Evolutionary conservation across 2,797 vertebrate genomes (phyloP), one percentile per base, ranked within the genome.

Genomic region (Parauchenoglanis ngamensis): DNA sequence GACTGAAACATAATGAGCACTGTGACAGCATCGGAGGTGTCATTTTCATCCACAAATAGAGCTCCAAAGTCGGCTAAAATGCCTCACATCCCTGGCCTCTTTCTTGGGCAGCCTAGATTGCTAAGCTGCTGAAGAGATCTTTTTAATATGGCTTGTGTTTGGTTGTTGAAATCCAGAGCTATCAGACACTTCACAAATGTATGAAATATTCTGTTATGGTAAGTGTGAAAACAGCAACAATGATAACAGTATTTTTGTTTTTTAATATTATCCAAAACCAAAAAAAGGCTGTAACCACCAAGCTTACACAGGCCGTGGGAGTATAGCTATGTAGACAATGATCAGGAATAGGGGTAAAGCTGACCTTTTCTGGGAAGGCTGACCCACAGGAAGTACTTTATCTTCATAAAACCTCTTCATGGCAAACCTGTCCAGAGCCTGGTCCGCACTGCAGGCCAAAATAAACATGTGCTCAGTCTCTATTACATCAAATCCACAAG

Each of bases 381-480:
- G 98, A 13, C 97, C 97, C 67, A 99, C 97, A 19, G 98, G 98
- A 92, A 98, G 96, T 68, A 99, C 97, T 95, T 99, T 99, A 94
- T 99, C 98, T 94, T 99, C 98, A 54, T 99, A 99, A 94, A 99
- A 99, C 35, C 98, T 96, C 93, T 98, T 99, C 98, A 99, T 99
- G 90, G 98, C 98, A 91, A 99, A 99, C 76, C 98, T 96, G 95
- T 99, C 98, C 95, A 99, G 95, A 90, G 98, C 98, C 93, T 99
- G 98, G 92, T 98, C 96, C 0, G 98, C 98, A 4, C 98, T 99
- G 94, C 7, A 89, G 15, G 61, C 28, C 7, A 68, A 92, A 86
- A 87, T 90, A 23, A 87, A 75, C 83, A 80, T 35, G 75, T 11
- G 15, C 1, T 61, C 35, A 49, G 25, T 82, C 61, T 78, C 54